Evolutionary conservation across 1,140 invertebrate genomes (phyloP), one percentile per base, ranked within the genome.

Genomic region (Plodia interpunctella): DNA sequence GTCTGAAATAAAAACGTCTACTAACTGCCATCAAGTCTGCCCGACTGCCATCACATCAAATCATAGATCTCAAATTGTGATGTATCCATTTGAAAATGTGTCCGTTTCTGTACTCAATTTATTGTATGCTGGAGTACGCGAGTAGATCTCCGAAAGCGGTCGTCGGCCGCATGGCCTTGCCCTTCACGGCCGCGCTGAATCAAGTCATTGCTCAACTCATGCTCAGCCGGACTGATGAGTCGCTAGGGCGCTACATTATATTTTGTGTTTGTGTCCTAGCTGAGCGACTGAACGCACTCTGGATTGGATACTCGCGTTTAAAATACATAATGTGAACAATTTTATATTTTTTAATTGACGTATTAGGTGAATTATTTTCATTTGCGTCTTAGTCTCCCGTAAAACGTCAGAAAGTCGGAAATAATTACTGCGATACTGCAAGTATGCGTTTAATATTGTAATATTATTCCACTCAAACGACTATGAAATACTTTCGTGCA

Each of bases 121-220:
- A 44, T 15, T 44, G 2, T 44, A n/a, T 44, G 13, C 0, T 5
- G 5, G 2, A n/a, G 38, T 44, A 44, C 38, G 38, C 38, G 30
- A 44, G 38, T 44, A 13, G 75, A 72, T 73, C 72, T 74, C 73
- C 73, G 74, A 66, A 68, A 72, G 66, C 59, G 73, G 74, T 74
- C 75, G 60, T 66, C 53, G 77, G 75, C 72, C 72, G 59, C 57
- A 60, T 77, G 80, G 80, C 83, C 80, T 83, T 83, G 80, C 78
- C 80, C 79, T 83, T 83, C 71, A 71, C 64, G 60, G 65, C 59
- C 60, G 62, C 60, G 65, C 38, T 44, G 74, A 73, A 76, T 76
- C 72, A 68, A 69, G 64, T 72, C 76, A 75, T 66, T 75, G 70
- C 61, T 78, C 74, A 73, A 49, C 18, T 15, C 18, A 3, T 19